These are phyloP conservation scores for Hippolais icterina DNA, from an alignment of 2,113 vertebrate genomes.

Conservation along the genomic window DNA sequence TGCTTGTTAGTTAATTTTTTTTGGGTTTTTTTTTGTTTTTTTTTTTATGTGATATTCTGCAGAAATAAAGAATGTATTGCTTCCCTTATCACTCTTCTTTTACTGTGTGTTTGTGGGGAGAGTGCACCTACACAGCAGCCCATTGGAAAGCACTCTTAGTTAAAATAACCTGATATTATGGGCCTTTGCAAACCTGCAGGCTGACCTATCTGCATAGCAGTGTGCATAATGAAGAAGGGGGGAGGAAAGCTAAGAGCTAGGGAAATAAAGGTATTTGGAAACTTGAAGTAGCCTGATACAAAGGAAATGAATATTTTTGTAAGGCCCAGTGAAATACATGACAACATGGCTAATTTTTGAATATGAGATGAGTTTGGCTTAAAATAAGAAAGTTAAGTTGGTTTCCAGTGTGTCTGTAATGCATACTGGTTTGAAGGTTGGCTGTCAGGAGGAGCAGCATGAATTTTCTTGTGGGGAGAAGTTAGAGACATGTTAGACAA, in stretches of 20 bases:
- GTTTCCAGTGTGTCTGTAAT: not conserved
- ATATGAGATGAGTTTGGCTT: not conserved
- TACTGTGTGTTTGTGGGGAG: not conserved
- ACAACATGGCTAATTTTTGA: not conserved
- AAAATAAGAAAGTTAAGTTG: not conserved
- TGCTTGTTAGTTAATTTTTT: not conserved
- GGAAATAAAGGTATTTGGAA: not conserved
- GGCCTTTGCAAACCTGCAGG: not conserved
- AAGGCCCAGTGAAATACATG: not conserved
- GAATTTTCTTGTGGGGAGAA: not conserved
- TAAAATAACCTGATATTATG: not conserved
- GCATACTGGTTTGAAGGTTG: not conserved
- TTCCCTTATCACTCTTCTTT: not conserved
- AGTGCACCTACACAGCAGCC: not conserved
- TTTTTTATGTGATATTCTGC: conserved; percentile 6
- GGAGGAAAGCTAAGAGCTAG: not conserved
- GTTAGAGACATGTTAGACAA: not conserved
- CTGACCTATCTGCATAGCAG: not conserved
- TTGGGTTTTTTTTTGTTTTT: not conserved
- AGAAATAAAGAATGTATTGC: not conserved
- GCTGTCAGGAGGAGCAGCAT: not conserved
- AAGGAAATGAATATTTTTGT: not conserved
- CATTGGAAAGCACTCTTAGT: not conserved
- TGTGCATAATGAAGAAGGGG: not conserved
- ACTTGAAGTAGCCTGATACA: not conserved